Base-by-base conservation (phyloP, 1,140 invertebrate species). In the Drosophila nikananu region DNA sequence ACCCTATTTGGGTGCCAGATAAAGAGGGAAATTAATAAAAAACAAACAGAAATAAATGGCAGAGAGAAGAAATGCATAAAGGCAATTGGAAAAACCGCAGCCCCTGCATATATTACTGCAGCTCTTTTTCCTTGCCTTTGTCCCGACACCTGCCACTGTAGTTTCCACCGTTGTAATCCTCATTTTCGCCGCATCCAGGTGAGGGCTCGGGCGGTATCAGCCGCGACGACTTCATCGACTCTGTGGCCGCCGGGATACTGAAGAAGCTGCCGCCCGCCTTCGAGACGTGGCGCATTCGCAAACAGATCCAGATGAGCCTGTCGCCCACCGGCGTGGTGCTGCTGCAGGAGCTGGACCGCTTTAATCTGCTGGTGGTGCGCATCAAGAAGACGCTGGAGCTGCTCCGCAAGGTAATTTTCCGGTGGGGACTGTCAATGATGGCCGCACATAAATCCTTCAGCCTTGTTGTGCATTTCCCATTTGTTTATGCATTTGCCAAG, bases 301-400 rank as follows among this genome's bases (percentile, higher is more conserved):
- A 96, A 93, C 95, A 95, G 81, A 97, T 96, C 90, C 97, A 96
- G 71, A 93, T 96, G 84, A 95, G 94, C 70, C 95, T 98, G 49
- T 95, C 96, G 5, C 97, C 98, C 7, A 96, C 96, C 0, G 95
- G 96, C 0, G 96, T 98, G 27, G 97, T 98, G 5, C 93, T 98
- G 32, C 94, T 98, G 48, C 97, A 98, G 94, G 98, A 98, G 93
- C 92, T 98, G 21, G 97, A 98, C 84, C 95, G 97, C 86, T 98
- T 98, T 92, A 98, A 98, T 93, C 94, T 94, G 42, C 94, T 98
- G 7, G 96, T 97, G 52, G 91, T 91, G n/a, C 95, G 94, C 63
- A 97, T 98, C 94, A 94, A 92, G 17, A 94, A 93, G 62, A 97
- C 96, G 0, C 93, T 98, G 35, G 94, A 94, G 7, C 94, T 97